Evolutionary conservation across 2,888 invertebrate species (phyloP).

Genomic region (Phytoseiulus persimilis): DNA sequence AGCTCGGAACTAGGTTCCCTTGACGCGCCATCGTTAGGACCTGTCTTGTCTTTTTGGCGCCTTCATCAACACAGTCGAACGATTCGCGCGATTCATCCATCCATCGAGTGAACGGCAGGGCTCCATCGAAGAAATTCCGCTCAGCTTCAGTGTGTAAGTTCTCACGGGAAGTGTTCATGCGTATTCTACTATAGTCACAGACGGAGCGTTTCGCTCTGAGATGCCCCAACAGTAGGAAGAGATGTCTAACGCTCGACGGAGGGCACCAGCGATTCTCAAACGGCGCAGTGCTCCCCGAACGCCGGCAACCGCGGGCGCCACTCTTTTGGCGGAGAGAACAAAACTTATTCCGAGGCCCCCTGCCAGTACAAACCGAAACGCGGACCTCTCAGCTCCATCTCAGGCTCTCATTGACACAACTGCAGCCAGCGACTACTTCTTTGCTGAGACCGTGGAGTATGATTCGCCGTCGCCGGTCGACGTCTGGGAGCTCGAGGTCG

Average conservation of each 20-base stretch:
- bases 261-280: conserved; percentile 29
- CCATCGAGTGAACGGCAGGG: not conserved
- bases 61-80: not conserved
- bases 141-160: not conserved
- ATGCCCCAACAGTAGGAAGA: not conserved
- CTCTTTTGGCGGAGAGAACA: not conserved
- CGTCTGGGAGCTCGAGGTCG: conserved; percentile 26
- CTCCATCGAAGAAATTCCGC: not conserved
- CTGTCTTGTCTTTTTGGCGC: not conserved
- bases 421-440: not conserved
- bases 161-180: not conserved
- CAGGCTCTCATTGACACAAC: not conserved
- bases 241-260: not conserved
- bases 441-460: not conserved
- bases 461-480: not conserved
- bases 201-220: not conserved
- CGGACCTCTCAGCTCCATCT: not conserved
- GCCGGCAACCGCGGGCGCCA: not conserved
- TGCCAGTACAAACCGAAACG: not conserved
- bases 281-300: not conserved
- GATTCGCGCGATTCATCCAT: not conserved
- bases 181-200: not conserved
- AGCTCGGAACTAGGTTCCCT: not conserved
- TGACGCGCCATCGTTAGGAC: not conserved
- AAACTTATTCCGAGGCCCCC: not conserved